A percentile compares a stretch with the other conserved stretches of the same genome.
phyloP scores from a whole-genome alignment of 2,888 invertebrate species.

The Aradus depressus region DNA sequence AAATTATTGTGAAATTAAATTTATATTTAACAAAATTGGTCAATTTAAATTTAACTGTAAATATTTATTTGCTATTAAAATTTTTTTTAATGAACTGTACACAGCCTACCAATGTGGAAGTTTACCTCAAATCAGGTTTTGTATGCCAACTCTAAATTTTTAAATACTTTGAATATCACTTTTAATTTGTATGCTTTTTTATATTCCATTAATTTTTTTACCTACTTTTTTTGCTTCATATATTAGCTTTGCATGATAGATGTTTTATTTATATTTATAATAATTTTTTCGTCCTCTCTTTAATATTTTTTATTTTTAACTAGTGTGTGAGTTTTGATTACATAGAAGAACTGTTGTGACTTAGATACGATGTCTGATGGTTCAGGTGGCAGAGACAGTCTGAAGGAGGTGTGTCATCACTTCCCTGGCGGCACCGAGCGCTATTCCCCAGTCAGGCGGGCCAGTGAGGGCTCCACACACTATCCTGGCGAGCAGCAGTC shows the following conservation, averaged over 20 bases:
- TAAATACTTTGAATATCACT: conserved; percentile 1
- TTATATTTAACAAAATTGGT: too few relatives aligned
- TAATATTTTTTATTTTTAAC: conserved; percentile 14
- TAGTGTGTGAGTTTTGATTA: conserved; percentile 12
- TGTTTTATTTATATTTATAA: conserved; percentile 5
- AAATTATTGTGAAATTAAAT: too few relatives aligned
- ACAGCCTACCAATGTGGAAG: conserved; percentile 12
- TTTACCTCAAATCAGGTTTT: conserved; percentile 14
- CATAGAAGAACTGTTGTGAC: conserved; percentile 8
- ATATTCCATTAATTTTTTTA: background rate
- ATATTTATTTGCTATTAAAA: background rate
- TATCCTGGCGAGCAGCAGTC: conserved; percentile 32
- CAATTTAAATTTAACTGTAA: background rate
- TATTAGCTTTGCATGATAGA: conserved; percentile 2
- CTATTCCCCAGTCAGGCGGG: conserved; percentile 82
- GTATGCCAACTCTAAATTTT: conserved; percentile 13
- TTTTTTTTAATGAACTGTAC: conserved; percentile 10
- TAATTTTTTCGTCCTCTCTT: conserved; percentile 4
- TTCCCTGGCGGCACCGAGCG: conserved; percentile 61
- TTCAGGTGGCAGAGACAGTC: conserved; percentile 43
- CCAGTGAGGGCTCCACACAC: conserved; percentile 61
- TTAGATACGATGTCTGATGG: conserved; percentile 20
- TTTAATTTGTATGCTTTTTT: conserved; percentile 10
- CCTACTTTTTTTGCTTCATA: too few relatives aligned
- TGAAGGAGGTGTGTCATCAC: conserved; percentile 44